Percentiles rank a stretch among this genome's conserved stretches.
phyloP scores from a whole-genome alignment of 2,113 vertebrate species.

The Ellobius talpinus region DNA sequence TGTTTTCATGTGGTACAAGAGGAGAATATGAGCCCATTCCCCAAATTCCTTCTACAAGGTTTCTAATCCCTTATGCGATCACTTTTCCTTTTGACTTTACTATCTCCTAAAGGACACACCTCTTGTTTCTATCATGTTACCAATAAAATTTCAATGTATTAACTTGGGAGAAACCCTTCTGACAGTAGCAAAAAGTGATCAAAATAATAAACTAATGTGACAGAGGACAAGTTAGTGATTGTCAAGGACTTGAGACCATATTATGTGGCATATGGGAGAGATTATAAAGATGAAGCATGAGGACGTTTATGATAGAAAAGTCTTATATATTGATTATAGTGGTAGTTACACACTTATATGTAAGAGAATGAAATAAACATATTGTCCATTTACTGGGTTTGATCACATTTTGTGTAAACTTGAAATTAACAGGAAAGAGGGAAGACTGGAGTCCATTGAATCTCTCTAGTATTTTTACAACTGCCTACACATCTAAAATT shows the following conservation, averaged over 20 bases:
- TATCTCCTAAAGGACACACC: not conserved
- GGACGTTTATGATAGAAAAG: not conserved
- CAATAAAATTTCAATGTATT: not conserved
- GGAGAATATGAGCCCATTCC: not conserved
- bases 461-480: conserved; percentile 23
- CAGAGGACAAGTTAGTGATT: not conserved
- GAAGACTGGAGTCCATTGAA: not conserved
- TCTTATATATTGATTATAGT: not conserved
- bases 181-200: not conserved
- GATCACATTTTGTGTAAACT: not conserved
- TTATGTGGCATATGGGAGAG: not conserved
- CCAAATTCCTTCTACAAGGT: not conserved
- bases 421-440: not conserved
- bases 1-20: not conserved
- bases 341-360: not conserved
- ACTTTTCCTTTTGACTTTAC: not conserved
- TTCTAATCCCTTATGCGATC: not conserved
- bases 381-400: not conserved
- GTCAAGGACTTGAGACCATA: not conserved
- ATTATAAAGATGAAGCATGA: not conserved
- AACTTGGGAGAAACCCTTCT: not conserved
- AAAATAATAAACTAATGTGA: conserved; percentile 28
- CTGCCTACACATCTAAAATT: not conserved
- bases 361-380: not conserved
- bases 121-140: not conserved